These are phyloP conservation scores for Macropodus opercularis DNA, from an alignment of 2,797 vertebrate species.

Conservation along the genomic window DNA sequence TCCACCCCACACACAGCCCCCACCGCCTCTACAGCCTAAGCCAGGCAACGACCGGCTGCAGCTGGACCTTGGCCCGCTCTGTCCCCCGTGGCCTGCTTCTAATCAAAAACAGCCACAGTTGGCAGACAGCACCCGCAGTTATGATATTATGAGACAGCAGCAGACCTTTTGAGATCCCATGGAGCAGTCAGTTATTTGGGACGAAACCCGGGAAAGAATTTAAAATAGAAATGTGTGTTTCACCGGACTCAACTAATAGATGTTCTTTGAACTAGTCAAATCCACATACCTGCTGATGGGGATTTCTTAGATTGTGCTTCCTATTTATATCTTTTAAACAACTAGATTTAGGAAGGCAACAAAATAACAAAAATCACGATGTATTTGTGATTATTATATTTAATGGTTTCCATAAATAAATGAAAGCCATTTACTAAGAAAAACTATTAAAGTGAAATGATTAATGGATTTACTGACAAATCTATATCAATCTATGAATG, in stretches of 20 bases:
- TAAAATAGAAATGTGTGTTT: conserved; percentile 36
- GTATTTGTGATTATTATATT: no score
- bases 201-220: conserved; percentile 32
- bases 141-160: conserved; percentile 63
- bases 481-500: no score
- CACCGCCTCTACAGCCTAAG: not conserved
- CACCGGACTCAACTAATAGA: not conserved
- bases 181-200: conserved; percentile 53
- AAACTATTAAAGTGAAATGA: no score
- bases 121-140: conserved; percentile 57
- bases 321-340: no score
- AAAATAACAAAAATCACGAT: no score
- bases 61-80: conserved; percentile 49
- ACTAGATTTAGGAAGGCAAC: no score
- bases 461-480: no score
- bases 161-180: conserved; percentile 45
- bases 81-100: conserved; percentile 52
- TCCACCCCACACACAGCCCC: not conserved
- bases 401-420: no score
- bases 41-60: conserved; percentile 43
- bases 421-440: no score
- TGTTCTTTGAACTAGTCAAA: not conserved
- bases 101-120: conserved; percentile 63
- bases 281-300: no score
- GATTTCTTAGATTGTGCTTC: no score